phyloP scores from a whole-genome alignment of 2,797 vertebrate species.

The Phalanger gymnotis region DNA sequence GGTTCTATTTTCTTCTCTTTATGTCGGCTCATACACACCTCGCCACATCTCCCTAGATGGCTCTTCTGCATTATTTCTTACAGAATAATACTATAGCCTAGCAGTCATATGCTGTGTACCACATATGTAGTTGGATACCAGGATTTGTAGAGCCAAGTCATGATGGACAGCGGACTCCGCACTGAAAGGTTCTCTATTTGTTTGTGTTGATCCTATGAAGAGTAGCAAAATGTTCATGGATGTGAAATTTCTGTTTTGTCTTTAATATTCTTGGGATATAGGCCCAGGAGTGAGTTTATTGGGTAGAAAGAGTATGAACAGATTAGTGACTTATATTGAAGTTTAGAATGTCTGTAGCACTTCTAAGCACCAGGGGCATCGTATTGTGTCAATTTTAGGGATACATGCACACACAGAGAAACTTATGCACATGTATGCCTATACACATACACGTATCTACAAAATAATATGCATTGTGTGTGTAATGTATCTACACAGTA shows the following conservation, averaged over 20 bases:
- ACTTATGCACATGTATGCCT: too few relatives aligned
- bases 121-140: fast-evolving
- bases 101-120: neutral
- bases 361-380: neutral
- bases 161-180: too few relatives aligned
- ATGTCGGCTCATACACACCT: neutral
- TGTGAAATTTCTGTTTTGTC: neutral
- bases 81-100: neutral
- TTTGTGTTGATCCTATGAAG: neutral
- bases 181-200: neutral
- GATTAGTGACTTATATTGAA: neutral
- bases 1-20: neutral
- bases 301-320: too few relatives aligned
- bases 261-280: neutral
- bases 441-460: too few relatives aligned
- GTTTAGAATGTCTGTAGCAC: neutral
- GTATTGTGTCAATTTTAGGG: too few relatives aligned
- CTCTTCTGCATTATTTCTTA: neutral
- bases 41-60: fast-evolving
- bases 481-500: too few relatives aligned
- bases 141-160: too few relatives aligned
- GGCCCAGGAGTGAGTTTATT: neutral
- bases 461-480: too few relatives aligned
- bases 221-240: too few relatives aligned
- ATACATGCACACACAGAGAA: too few relatives aligned